Conservation (phyloP, 1,140 invertebrate species). For the Melanaphis sacchari region DNA sequence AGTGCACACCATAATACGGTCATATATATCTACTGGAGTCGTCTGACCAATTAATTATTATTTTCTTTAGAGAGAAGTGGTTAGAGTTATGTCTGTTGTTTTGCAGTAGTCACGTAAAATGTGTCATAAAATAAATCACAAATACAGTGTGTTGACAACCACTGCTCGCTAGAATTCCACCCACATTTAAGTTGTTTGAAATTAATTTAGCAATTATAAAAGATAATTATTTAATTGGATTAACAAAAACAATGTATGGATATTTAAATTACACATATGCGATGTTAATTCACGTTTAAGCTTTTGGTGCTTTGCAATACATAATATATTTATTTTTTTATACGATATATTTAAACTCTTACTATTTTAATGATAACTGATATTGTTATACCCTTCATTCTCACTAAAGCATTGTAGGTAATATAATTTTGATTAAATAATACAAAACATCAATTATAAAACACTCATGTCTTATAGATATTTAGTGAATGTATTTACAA, state of each 20-base stretch:
- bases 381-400: neutral
- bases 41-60: constrained; percentile 48
- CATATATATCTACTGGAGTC: neutral
- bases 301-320: neutral
- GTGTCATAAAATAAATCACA: constrained; percentile 10
- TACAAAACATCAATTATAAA: too few relatives aligned
- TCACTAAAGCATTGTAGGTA: neutral
- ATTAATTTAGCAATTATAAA: neutral
- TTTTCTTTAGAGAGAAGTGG: neutral
- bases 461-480: too few relatives aligned
- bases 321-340: too few relatives aligned
- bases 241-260: too few relatives aligned
- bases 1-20: neutral
- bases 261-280: neutral
- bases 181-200: constrained; percentile 16
- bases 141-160: constrained; percentile 20
- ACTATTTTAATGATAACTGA: too few relatives aligned
- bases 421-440: too few relatives aligned
- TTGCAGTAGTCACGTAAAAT: neutral
- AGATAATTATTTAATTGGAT: constrained; percentile 9
- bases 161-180: neutral
- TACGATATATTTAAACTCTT: too few relatives aligned
- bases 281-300: neutral
- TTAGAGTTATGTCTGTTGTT: constrained; percentile 1
- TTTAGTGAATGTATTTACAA: too few relatives aligned